Conservation (phyloP, 2,888 invertebrate genomes). For the Calliscelio sp. region DNA sequence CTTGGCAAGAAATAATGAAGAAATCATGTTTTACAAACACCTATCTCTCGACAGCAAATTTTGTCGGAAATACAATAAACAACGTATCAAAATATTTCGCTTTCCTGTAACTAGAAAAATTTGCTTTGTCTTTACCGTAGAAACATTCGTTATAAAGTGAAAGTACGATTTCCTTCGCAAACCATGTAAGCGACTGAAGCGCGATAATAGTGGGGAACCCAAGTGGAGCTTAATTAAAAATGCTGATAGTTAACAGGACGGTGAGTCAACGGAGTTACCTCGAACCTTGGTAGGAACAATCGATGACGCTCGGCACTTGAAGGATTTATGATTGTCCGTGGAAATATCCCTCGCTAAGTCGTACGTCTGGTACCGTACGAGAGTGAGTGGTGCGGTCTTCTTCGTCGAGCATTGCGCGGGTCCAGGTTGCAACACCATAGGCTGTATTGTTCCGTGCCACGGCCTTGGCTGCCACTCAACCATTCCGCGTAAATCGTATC, state of each 20-base stretch:
- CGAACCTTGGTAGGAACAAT: conserved; percentile 72
- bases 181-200: conserved; percentile 5
- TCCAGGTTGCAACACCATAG: conserved; percentile 75
- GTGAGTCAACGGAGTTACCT: conserved; percentile 69
- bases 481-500: conserved; percentile 72
- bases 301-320: conserved; percentile 60
- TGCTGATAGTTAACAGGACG: conserved; percentile 71
- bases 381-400: conserved; percentile 70
- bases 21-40: conserved; percentile 24
- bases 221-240: conserved; percentile 72
- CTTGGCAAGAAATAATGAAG: conserved; percentile 47
- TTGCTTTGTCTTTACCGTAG: no score
- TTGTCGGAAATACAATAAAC: no score
- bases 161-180: conserved; percentile 68
- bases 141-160: conserved; percentile 71
- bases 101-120: no score
- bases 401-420: conserved; percentile 69
- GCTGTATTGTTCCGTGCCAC: conserved; percentile 79
- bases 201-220: conserved; percentile 12
- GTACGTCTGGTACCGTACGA: conserved; percentile 49
- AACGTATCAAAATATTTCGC: no score
- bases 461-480: conserved; percentile 77
- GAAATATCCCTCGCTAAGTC: conserved; percentile 63
- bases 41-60: no score
- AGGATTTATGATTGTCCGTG: conserved; percentile 74